phyloP scores from a whole-genome alignment of 2,113 vertebrate genomes.

The Cheilinus undulatus region DNA sequence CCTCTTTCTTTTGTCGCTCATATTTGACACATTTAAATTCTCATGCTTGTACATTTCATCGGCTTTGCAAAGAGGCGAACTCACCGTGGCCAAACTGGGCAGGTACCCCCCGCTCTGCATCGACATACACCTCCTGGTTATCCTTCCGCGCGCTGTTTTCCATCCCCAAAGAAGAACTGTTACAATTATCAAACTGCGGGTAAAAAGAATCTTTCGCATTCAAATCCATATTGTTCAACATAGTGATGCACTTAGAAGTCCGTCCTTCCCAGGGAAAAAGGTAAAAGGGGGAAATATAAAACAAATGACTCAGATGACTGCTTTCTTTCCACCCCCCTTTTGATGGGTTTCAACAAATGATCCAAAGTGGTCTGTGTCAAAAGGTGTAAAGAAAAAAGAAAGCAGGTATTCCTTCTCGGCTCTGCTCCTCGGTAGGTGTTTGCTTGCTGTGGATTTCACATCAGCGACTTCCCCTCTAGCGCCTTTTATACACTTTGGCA shows the following conservation, averaged over 20 bases:
- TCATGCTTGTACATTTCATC: conserved; percentile 45
- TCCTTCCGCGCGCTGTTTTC: conserved; percentile 79
- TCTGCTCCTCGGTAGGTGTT: conserved; percentile 79
- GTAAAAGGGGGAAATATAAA: conserved; percentile 23
- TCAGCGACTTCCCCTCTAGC: conserved; percentile 80
- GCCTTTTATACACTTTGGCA: conserved; percentile 91
- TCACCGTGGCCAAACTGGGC: conserved; percentile 89
- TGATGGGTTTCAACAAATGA: conserved; percentile 67
- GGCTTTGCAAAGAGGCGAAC: conserved; percentile 60
- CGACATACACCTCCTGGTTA: conserved; percentile 83
- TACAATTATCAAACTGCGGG: conserved; percentile 89
- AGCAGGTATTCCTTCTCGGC: conserved; percentile 73
- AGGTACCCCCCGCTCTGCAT: conserved; percentile 80
- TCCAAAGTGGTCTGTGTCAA: conserved; percentile 72
- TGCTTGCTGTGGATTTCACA: conserved; percentile 85
- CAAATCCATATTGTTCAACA: conserved; percentile 95
- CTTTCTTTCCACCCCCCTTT: conserved; percentile 60
- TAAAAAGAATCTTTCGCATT: conserved; percentile 91
- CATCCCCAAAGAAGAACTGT: conserved; percentile 82
- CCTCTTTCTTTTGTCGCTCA: background rate
- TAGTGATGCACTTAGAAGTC: conserved; percentile 80
- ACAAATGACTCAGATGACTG: conserved; percentile 45
- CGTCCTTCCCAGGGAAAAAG: conserved; percentile 70
- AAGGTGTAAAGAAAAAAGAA: conserved; percentile 69
- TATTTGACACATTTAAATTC: conserved; percentile 17